Evolutionary conservation across 2,113 vertebrate species (phyloP).

Genomic region (Papio anubis): DNA sequence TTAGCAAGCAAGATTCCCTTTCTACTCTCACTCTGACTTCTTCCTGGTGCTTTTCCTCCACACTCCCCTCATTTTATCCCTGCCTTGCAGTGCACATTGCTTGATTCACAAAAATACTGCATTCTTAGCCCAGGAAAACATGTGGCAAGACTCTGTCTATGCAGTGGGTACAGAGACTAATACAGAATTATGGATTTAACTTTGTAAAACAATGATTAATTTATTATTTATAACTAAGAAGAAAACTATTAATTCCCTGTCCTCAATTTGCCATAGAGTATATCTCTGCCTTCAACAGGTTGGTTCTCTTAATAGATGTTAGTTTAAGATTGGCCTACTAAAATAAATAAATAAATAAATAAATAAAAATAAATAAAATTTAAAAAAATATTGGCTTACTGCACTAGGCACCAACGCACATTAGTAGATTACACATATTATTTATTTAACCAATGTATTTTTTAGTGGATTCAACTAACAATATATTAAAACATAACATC

Average conservation of each 20-base stretch:
- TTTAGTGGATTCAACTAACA: not conserved
- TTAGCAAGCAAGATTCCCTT: not conserved
- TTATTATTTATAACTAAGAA: constrained; percentile 42
- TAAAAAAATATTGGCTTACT: not conserved
- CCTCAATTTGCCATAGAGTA: constrained; percentile 1
- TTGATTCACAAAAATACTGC: not conserved
- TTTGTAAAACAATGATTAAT: constrained; percentile 40
- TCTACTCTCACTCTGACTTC: not conserved
- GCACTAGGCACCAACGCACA: not conserved
- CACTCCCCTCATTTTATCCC: not conserved
- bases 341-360: no score
- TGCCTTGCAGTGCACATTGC: not conserved
- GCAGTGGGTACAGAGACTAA: not conserved
- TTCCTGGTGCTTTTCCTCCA: not conserved
- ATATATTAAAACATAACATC: constrained; percentile 13
- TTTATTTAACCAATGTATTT: constrained; percentile 45
- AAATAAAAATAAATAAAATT: no score
- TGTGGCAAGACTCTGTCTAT: not conserved
- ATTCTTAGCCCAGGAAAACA: not conserved
- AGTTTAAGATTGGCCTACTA: not conserved
- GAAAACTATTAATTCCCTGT: constrained; percentile 24
- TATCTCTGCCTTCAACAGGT: not conserved
- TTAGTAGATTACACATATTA: not conserved
- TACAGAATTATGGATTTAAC: not conserved
- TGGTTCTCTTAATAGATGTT: not conserved